These are phyloP conservation scores for Drosophila paulistorum DNA, from an alignment of 1,140 invertebrate genomes.

Conservation along the genomic window DNA sequence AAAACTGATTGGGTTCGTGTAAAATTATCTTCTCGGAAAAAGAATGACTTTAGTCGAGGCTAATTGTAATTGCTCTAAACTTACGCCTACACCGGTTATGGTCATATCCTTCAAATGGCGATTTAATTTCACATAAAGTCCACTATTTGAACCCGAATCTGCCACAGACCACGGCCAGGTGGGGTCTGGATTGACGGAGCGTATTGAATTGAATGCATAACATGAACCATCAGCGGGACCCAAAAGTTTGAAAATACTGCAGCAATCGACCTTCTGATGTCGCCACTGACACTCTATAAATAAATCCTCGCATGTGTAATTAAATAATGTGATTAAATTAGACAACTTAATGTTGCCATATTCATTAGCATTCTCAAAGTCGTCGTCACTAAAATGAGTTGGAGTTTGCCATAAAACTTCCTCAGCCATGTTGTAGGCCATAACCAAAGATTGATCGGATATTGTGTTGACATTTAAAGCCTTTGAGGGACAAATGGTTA, in stretches of 20 bases:
- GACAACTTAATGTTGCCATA: not conserved
- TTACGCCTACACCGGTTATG: slow-evolving; percentile 50
- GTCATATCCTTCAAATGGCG: slow-evolving; percentile 14
- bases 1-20: slow-evolving; percentile 52
- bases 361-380: slow-evolving; percentile 29
- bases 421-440: slow-evolving; percentile 43
- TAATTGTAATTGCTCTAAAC: not conserved
- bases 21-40: slow-evolving; percentile 43
- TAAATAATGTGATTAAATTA: slow-evolving; percentile 15
- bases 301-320: slow-evolving; percentile 46
- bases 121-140: slow-evolving; percentile 44
- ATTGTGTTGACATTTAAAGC: slow-evolving; percentile 1
- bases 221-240: slow-evolving; percentile 31
- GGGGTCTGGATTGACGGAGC: slow-evolving; percentile 13
- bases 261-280: slow-evolving; percentile 50
- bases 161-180: slow-evolving; percentile 68
- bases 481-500: slow-evolving; percentile 61
- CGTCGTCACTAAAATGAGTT: not conserved
- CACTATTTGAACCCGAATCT: slow-evolving; percentile 44
- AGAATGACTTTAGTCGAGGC: not conserved
- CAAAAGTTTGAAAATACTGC: slow-evolving; percentile 42
- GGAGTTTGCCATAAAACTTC: slow-evolving; percentile 36
- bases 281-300: slow-evolving; percentile 65
- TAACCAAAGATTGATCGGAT: not conserved
- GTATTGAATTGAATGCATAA: slow-evolving; percentile 51